Evolutionary conservation across 2,888 invertebrate species (phyloP).

Genomic region (Tuta absoluta): DNA sequence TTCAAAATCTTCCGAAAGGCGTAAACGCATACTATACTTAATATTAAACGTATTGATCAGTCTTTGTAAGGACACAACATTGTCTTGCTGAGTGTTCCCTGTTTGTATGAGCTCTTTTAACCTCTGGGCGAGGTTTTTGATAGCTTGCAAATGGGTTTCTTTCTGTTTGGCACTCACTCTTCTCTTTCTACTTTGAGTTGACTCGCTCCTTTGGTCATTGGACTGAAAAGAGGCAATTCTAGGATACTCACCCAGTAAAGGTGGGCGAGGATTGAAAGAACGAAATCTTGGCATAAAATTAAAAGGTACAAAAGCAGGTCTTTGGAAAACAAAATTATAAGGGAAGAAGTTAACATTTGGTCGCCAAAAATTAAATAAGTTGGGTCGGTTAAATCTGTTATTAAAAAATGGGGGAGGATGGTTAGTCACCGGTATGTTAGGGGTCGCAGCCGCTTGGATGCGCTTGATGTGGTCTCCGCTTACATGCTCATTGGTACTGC

Average conservation of each 20-base stretch:
- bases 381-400: slow-evolving; percentile 33
- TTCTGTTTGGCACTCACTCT: slow-evolving; percentile 37
- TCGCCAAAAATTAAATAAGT: slow-evolving; percentile 44
- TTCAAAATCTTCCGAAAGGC: slow-evolving; percentile 50
- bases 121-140: slow-evolving; percentile 49
- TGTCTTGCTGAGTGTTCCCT: slow-evolving; percentile 42
- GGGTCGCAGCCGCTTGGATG: slow-evolving; percentile 40
- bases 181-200: slow-evolving; percentile 42
- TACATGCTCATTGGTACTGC: slow-evolving; percentile 53
- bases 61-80: slow-evolving; percentile 47
- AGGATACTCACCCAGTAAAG: slow-evolving; percentile 26
- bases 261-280: slow-evolving; percentile 40
- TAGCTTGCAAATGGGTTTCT: slow-evolving; percentile 48
- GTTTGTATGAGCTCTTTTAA: slow-evolving; percentile 44
- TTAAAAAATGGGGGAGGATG: slow-evolving; percentile 27
- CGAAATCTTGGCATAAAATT: slow-evolving; percentile 45
- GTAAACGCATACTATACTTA: slow-evolving; percentile 53
- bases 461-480: slow-evolving; percentile 52
- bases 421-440: slow-evolving; percentile 7
- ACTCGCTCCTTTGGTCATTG: slow-evolving; percentile 3
- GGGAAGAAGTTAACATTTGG: slow-evolving; percentile 48
- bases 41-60: slow-evolving; percentile 59
- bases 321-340: slow-evolving; percentile 50
- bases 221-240: slow-evolving; percentile 17
- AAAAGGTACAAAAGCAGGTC: slow-evolving; percentile 42